phyloP scores from a whole-genome alignment of 2,113 vertebrate genomes.

The Bufo gargarizans region DNA sequence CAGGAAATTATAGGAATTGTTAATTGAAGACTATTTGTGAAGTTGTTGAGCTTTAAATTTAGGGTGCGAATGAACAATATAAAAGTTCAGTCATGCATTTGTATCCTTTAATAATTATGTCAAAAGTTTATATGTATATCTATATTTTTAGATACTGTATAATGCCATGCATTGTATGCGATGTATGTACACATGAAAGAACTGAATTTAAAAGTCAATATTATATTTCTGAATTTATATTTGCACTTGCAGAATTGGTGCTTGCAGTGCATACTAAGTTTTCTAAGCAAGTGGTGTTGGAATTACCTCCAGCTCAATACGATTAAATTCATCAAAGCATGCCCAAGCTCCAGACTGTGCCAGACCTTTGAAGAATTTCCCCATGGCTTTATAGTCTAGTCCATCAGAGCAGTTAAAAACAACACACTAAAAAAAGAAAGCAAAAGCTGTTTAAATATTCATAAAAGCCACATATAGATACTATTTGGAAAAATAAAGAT shows the following conservation, averaged over 20 bases:
- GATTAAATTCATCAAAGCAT: slow-evolving; percentile 76
- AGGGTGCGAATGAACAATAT: no score
- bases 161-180: slow-evolving; percentile 6
- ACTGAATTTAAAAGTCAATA: slow-evolving; percentile 56
- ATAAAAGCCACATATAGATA: slow-evolving; percentile 26
- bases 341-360: slow-evolving; percentile 68
- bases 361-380: slow-evolving; percentile 74
- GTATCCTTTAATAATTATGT: no score
- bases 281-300: slow-evolving; percentile 69
- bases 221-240: slow-evolving; percentile 52
- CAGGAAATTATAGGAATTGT: no score
- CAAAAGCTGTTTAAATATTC: slow-evolving; percentile 28
- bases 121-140: neutral
- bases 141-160: slow-evolving; percentile 21
- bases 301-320: slow-evolving; percentile 74
- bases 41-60: no score
- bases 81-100: no score
- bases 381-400: slow-evolving; percentile 68
- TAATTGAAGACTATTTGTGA: no score
- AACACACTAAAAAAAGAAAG: slow-evolving; percentile 52
- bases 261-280: slow-evolving; percentile 72
- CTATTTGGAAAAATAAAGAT: slow-evolving; percentile 16
- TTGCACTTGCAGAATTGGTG: slow-evolving; percentile 76
- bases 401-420: slow-evolving; percentile 65
- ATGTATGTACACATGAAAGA: slow-evolving; percentile 52